These are phyloP conservation scores for Ectobius pallidus DNA, from an alignment of 2,888 invertebrate genomes.

Conservation along the genomic window DNA sequence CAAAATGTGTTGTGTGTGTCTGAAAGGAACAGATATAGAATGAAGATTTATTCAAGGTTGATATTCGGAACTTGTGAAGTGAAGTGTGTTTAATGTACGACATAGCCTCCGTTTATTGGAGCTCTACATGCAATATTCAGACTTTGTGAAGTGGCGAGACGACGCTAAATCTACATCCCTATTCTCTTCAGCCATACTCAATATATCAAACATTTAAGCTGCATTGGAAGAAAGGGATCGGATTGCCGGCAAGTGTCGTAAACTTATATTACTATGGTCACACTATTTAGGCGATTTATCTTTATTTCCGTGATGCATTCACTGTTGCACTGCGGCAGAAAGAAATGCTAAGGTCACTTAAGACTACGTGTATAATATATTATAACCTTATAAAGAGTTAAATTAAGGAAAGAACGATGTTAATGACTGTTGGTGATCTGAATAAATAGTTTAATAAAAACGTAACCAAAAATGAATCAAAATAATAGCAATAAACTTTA, in stretches of 20 bases:
- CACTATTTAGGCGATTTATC: too few species aligned
- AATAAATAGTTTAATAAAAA: too few species aligned
- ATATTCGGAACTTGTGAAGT: not conserved
- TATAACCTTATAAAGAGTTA: too few species aligned
- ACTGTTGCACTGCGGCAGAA: too few species aligned
- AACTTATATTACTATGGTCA: too few species aligned
- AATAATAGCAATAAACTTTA: too few species aligned
- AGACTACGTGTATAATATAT: too few species aligned
- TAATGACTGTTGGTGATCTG: too few species aligned
- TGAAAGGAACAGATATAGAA: not conserved
- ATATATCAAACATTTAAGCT: slow-evolving; percentile 25
- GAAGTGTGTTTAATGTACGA: slow-evolving; percentile 1
- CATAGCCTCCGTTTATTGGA: slow-evolving; percentile 10
- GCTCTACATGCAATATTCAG: slow-evolving; percentile 16
- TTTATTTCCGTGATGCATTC: too few species aligned
- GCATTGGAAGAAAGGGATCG: not conserved
- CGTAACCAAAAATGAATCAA: too few species aligned
- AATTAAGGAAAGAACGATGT: too few species aligned
- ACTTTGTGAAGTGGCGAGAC: not conserved
- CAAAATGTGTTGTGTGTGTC: not conserved
- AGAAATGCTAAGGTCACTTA: too few species aligned
- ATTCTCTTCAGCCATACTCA: not conserved
- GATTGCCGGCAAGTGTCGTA: not conserved
- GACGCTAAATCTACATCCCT: slow-evolving; percentile 21
- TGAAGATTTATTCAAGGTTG: not conserved